A percentile compares a stretch with the other conserved stretches of the same genome.
phyloP scores from a whole-genome alignment of 2,113 vertebrate species.

The Taxidea taxus region DNA sequence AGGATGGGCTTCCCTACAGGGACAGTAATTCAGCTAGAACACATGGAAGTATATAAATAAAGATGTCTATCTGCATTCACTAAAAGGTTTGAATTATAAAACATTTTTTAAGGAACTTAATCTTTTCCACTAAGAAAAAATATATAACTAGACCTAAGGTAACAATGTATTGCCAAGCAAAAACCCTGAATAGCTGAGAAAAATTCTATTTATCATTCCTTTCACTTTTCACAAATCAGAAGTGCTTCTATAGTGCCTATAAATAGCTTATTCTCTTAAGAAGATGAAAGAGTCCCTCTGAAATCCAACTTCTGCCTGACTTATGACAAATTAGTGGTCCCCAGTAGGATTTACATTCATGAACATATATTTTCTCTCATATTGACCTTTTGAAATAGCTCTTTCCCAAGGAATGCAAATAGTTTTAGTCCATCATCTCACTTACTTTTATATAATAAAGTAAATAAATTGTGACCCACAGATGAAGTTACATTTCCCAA shows the following conservation, averaged over 20 bases:
- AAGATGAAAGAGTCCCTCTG: conserved; percentile 18
- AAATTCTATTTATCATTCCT: conserved; percentile 8
- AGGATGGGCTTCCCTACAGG: not conserved
- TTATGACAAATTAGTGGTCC: conserved; percentile 15
- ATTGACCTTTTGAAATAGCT: conserved; percentile 48
- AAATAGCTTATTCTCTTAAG: conserved; percentile 40
- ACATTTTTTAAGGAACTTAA: conserved; percentile 15
- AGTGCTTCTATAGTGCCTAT: not conserved
- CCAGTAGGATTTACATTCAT: not conserved
- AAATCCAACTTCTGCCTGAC: conserved; percentile 27
- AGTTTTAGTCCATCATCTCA: not conserved
- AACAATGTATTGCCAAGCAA: not conserved
- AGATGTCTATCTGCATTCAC: not conserved
- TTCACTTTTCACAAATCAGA: conserved; percentile 39
- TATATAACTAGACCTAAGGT: not conserved
- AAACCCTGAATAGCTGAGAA: conserved; percentile 38
- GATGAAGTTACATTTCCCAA: not conserved
- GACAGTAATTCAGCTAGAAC: not conserved
- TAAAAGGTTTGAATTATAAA: conserved; percentile 34
- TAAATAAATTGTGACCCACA: not conserved
- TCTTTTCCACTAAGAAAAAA: not conserved
- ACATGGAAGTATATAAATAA: not conserved
- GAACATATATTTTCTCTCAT: conserved; percentile 15
- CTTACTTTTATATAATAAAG: conserved; percentile 34
- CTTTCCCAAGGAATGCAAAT: conserved; percentile 19